Percentiles rank a stretch among this genome's conserved stretches.
Evolutionary conservation across 2,113 vertebrate genomes (phyloP).

Genomic region (Phocoena sinus): DNA sequence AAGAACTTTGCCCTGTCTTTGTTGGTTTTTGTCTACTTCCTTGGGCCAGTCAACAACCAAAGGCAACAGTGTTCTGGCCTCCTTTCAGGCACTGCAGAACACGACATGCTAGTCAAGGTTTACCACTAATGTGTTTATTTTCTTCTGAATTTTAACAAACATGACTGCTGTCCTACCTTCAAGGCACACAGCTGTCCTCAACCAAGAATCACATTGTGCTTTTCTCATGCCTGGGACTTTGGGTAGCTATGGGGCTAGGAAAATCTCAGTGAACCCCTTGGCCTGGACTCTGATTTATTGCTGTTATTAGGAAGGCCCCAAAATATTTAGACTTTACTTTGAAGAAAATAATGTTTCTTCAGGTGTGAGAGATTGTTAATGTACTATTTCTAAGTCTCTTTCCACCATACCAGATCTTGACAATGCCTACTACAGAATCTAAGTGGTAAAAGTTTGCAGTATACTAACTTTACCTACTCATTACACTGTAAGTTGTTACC

Average conservation of each 20-base stretch:
- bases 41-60: not conserved
- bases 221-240: not conserved
- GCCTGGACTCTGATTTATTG: not conserved
- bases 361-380: not conserved
- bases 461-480: not conserved
- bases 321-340: not conserved
- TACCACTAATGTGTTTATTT: not conserved
- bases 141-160: not conserved
- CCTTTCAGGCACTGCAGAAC: not conserved
- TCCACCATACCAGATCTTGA: not conserved
- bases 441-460: not conserved
- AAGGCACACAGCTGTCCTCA: not conserved
- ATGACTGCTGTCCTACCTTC: not conserved
- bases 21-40: not conserved
- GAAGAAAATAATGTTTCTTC: constrained; percentile 12
- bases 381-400: not conserved
- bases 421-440: not conserved
- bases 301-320: not conserved
- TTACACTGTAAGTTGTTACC: not conserved
- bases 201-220: not conserved
- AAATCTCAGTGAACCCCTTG: not conserved
- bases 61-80: not conserved
- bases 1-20: not conserved
- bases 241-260: not conserved
- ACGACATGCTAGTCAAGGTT: not conserved